Percentiles rank a stretch among this genome's conserved stretches.
phyloP scores from a whole-genome alignment of 2,888 invertebrate species.

The Stenodera caucasica region DNA sequence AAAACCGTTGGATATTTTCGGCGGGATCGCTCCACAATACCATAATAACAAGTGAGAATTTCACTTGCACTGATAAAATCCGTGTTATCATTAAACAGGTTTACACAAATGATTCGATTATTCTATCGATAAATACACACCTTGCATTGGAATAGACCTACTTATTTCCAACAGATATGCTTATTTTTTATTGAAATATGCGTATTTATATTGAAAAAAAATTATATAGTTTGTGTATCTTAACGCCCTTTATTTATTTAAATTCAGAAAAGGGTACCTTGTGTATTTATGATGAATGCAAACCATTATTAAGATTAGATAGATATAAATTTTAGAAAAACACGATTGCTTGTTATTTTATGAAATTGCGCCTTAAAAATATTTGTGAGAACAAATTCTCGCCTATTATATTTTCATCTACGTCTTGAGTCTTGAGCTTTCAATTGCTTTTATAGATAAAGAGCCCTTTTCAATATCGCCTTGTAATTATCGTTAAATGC shows the following conservation, averaged over 20 bases:
- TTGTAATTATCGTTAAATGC: slow-evolving; percentile 8
- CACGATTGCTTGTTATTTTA: not conserved
- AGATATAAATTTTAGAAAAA: not conserved
- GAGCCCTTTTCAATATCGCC: slow-evolving; percentile 7
- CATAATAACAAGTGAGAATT: slow-evolving; percentile 8
- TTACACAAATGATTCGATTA: slow-evolving; percentile 7
- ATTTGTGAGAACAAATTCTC: not conserved
- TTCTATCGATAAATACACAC: slow-evolving; percentile 5
- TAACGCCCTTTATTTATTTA: slow-evolving; percentile 1
- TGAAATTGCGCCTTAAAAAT: not conserved
- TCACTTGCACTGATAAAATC: slow-evolving; percentile 12
- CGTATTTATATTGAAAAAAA: not conserved
- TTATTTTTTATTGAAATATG: not conserved
- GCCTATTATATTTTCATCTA: not conserved
- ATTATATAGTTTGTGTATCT: not conserved
- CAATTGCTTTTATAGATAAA: slow-evolving; percentile 2
- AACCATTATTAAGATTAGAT: not conserved
- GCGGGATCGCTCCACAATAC: not conserved
- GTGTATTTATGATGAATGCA: not conserved
- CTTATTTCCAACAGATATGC: not conserved
- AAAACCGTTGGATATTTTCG: not conserved
- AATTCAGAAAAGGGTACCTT: not conserved
- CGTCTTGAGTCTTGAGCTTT: not conserved
- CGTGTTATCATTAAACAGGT: slow-evolving; percentile 10
- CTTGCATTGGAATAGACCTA: not conserved